Base-by-base conservation (phyloP, 2,797 vertebrate species). In the Myripristis jacobus region DNA sequence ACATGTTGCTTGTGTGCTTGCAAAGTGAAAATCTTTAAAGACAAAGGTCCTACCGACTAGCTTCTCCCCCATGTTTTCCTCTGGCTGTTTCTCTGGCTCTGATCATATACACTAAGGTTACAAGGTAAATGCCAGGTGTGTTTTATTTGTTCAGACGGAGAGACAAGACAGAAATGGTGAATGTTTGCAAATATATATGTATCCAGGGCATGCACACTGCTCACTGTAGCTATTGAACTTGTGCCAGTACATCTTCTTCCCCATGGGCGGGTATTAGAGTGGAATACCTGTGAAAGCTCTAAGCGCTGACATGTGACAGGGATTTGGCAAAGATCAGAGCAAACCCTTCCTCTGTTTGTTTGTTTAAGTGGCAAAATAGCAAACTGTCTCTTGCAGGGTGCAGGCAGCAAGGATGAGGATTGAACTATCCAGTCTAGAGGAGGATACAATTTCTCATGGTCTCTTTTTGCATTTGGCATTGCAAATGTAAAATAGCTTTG, bases 131-230 rank as follows among this genome's bases (percentile, higher is more conserved):
- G 51, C 41, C 4, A 43, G 16, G 41, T 43, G 41, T 43, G 41
- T 43, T 43, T 73, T 70, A 72, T 77, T 57, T 13, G 22, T 63
- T 34, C 56, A 60, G 71, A 64, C 41, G 8, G 58, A 34, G 25
- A 60, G 60, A 74, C 66, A 19, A 41, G 12, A 59, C 57, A 51
- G 63, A 70, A 75, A 76, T 71, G 50, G 51, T 60, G 54, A 75
- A 57, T 54, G 38, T 36, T 74, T 15, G 15, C 15, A 16, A 43
- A 5, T 15, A 53, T 2, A 16, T 24, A 7, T 15, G 43, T 51
- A 63, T 83, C 79, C 77, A 68, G 75, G 77, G 80, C 63, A 70
- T 79, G 75, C 66, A 65, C 46, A 60, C 61, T 74, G 69, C 51
- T 61, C 66, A 56, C 51, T 38, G 36, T 38, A 38, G 18, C 44